Evolutionary conservation across 1,140 invertebrate genomes (phyloP).

Genomic region (Diorhabda carinulata): DNA sequence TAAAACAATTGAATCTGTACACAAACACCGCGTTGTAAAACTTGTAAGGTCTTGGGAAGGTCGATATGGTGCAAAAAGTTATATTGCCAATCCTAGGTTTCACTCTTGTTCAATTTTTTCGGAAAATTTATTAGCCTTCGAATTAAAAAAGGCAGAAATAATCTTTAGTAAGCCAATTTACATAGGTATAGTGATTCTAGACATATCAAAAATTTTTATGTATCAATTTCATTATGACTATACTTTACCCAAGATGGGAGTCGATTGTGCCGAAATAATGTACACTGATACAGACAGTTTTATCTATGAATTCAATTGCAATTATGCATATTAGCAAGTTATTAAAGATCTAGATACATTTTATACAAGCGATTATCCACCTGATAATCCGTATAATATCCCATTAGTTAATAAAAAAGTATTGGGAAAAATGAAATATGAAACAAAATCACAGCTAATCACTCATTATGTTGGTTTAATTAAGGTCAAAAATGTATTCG

Average conservation of each 20-base stretch:
- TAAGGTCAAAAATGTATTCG: constrained; percentile 48
- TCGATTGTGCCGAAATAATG: too few relatives aligned
- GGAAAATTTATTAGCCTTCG: constrained; percentile 25
- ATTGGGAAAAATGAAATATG: constrained; percentile 51
- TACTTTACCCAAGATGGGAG: too few relatives aligned
- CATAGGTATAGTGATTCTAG: too few relatives aligned
- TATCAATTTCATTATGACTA: too few relatives aligned
- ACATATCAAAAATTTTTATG: too few relatives aligned
- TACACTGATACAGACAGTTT: too few relatives aligned
- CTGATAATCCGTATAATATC: constrained; percentile 35
- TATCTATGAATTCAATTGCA: not conserved
- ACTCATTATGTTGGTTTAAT: constrained; percentile 36
- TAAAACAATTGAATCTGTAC: too few relatives aligned
- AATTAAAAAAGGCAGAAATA: constrained; percentile 13
- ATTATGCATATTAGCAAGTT: not conserved
- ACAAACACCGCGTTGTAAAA: constrained; percentile 30
- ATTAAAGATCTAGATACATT: not conserved
- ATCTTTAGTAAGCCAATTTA: too few relatives aligned
- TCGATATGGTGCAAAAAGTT: constrained; percentile 23
- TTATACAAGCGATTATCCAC: constrained; percentile 23
- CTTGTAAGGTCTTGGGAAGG: constrained; percentile 26
- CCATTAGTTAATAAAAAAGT: constrained; percentile 49
- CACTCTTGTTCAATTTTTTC: constrained; percentile 28
- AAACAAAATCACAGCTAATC: constrained; percentile 33
- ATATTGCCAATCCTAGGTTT: constrained; percentile 32